Percentiles rank a stretch among this genome's conserved stretches.
phyloP scores from a whole-genome alignment of 1,140 invertebrate genomes.

The Procambarus virginalis region DNA sequence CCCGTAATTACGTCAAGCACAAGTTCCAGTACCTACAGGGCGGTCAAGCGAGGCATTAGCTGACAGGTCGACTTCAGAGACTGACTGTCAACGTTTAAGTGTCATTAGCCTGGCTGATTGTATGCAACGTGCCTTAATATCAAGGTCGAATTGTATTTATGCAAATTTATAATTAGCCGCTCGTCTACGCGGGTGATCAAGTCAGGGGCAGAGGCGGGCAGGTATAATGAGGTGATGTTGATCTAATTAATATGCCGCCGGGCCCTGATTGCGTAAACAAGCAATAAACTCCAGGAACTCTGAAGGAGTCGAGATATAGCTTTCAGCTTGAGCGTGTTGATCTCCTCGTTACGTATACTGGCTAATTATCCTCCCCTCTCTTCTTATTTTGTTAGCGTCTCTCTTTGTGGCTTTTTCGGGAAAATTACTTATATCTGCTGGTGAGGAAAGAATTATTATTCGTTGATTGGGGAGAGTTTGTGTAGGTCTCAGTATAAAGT shows the following conservation, averaged over 20 bases:
- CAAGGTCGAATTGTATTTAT: background rate
- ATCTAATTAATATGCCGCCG: background rate
- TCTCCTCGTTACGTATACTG: background rate
- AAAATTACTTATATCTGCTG: background rate
- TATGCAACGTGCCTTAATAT: background rate
- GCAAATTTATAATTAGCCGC: conserved; percentile 8
- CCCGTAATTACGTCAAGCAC: too few relatives aligned
- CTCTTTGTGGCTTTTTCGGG: background rate
- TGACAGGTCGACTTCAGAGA: background rate
- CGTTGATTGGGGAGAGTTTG: too few relatives aligned
- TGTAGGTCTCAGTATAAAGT: too few relatives aligned
- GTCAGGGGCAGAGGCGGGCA: background rate
- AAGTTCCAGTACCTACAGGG: too few relatives aligned
- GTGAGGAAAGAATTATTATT: background rate
- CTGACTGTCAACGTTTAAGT: background rate
- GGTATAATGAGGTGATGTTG: conserved; percentile 3
- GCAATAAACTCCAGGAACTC: background rate
- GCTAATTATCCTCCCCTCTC: background rate
- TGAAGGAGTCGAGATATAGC: background rate
- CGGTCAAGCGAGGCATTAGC: too few relatives aligned
- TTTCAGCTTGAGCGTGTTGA: background rate
- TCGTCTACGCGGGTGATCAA: background rate
- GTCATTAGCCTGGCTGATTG: background rate
- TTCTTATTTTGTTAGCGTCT: background rate
- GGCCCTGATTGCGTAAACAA: background rate